phyloP scores from a whole-genome alignment of 2,113 vertebrate species.

The Cricetomys ansorgei region DNA sequence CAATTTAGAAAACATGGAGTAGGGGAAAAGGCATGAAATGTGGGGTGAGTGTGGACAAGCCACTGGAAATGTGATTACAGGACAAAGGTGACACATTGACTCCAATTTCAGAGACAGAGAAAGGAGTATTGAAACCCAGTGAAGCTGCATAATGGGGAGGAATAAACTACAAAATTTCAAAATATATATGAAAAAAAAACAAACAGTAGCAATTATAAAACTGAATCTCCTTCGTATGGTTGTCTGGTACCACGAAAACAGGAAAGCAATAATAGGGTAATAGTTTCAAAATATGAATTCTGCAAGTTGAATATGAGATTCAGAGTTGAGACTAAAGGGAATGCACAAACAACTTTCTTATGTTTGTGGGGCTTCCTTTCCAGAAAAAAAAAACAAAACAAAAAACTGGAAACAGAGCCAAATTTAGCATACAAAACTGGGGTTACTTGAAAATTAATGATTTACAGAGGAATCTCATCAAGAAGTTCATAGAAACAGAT shows the following conservation, averaged over 20 bases:
- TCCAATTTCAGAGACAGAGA: not conserved
- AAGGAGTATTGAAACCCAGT: not conserved
- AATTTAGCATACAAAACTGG: not conserved
- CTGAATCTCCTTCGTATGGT: not conserved
- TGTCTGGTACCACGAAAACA: not conserved
- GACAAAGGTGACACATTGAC: not conserved
- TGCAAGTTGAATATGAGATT: not conserved
- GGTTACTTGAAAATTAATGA: not conserved
- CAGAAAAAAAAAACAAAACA: too few relatives aligned
- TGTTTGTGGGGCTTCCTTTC: not conserved
- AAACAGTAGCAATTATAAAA: not conserved
- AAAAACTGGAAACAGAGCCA: not conserved
- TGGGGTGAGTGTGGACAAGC: not conserved
- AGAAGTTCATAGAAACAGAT: not conserved
- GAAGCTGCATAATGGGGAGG: not conserved
- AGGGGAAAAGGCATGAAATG: not conserved
- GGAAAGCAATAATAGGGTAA: not conserved
- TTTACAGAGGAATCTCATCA: not conserved
- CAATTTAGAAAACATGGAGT: not conserved
- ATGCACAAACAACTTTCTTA: not conserved
- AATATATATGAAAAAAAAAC: not conserved
- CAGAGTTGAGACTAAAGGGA: not conserved
- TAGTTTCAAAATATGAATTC: constrained; percentile 40
- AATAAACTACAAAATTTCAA: not conserved
- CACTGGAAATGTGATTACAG: not conserved